Conservation (phyloP, 2,888 invertebrate genomes). For the Malthinus seriepunctatus region DNA sequence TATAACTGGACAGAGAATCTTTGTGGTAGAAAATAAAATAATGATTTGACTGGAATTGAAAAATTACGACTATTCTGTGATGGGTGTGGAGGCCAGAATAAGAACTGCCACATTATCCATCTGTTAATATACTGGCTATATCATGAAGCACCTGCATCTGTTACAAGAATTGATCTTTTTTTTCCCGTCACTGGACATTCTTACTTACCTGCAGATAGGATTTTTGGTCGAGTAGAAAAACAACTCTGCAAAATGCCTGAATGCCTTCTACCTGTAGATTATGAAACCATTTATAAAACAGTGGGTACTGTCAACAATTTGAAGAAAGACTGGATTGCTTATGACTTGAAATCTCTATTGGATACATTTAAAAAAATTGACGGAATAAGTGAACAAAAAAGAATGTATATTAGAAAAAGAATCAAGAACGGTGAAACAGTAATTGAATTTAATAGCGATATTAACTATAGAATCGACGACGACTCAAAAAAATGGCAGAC, state of each 20-base stretch:
- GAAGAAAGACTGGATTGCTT: not conserved
- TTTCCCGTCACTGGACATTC: slow-evolving; percentile 17
- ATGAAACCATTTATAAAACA: slow-evolving; percentile 11
- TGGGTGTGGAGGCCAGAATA: slow-evolving; percentile 31
- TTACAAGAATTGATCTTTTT: slow-evolving; percentile 8
- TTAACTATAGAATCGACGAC: not conserved
- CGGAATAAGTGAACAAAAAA: slow-evolving; percentile 1
- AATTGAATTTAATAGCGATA: too few relatives aligned
- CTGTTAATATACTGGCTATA: slow-evolving; percentile 10
- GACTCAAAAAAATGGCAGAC: not conserved
- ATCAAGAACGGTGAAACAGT: too few relatives aligned
- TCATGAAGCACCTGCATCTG: slow-evolving; percentile 3
- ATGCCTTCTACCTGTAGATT: not conserved
- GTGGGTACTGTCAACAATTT: slow-evolving; percentile 2
- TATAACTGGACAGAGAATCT: slow-evolving; percentile 23
- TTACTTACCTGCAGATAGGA: slow-evolving; percentile 16
- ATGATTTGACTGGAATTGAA: slow-evolving; percentile 2
- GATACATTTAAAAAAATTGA: slow-evolving; percentile 9
- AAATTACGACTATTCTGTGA: slow-evolving; percentile 10
- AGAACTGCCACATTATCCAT: slow-evolving; percentile 12
- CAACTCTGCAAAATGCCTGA: slow-evolving; percentile 5
- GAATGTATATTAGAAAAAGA: too few relatives aligned
- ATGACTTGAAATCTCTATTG: slow-evolving; percentile 6
- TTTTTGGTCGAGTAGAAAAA: slow-evolving; percentile 19
- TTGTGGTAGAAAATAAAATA: not conserved